These are phyloP conservation scores for Microtus pennsylvanicus DNA, from an alignment of 2,113 vertebrate species.

Conservation along the genomic window DNA sequence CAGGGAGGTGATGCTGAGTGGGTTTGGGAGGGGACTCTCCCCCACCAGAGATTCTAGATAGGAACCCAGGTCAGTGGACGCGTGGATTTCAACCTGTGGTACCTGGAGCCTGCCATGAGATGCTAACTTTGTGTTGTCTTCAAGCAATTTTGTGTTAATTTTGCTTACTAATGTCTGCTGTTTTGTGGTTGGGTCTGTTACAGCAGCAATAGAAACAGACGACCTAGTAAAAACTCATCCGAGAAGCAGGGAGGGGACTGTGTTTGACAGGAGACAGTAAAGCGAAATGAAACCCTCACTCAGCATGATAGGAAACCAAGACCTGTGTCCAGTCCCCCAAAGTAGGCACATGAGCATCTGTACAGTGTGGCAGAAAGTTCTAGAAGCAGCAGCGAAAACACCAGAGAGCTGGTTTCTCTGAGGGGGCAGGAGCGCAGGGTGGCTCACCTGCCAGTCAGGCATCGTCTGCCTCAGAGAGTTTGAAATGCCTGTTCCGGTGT, in stretches of 20 bases:
- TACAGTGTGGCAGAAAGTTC: not conserved
- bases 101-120: not conserved
- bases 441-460: not conserved
- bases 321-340: not conserved
- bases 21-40: not conserved
- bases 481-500: not conserved
- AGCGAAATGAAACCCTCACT: not conserved
- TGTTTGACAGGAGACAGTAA: not conserved
- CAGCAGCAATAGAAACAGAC: not conserved
- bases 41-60: not conserved
- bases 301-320: not conserved
- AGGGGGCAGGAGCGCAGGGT: not conserved
- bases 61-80: not conserved
- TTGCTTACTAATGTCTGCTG: not conserved
- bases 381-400: not conserved
- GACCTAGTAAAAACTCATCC: not conserved
- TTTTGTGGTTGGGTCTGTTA: not conserved
- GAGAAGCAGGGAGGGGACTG: not conserved
- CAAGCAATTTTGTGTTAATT: not conserved
- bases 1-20: not conserved
- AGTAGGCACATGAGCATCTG: not conserved
- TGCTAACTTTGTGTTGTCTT: not conserved
- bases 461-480: not conserved
- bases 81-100: not conserved
- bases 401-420: not conserved